Base-by-base conservation (phyloP, 2,888 invertebrate genomes). In the Leptopilina syphax region DNA sequence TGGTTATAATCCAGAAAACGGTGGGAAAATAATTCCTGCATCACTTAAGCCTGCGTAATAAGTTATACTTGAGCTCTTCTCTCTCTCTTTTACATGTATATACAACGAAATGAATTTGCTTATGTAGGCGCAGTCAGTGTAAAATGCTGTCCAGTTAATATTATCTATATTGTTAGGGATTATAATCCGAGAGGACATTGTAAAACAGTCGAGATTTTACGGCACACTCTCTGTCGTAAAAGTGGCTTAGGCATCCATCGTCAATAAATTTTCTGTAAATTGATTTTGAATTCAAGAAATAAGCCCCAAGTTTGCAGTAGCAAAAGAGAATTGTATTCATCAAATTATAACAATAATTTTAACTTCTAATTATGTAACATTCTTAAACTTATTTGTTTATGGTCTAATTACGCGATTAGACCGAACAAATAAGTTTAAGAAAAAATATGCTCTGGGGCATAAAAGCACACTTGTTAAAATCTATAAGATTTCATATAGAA, bases 11-110 rank as follows among this genome's bases (percentile, higher is more conserved):
- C 85, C 86, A 76, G 73, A 83, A 80, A 82, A 84, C 86, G 79
- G 82, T 84, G 85, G 86, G 83, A 87, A 89, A 88, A 89, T 88
- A 88, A 89, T 88, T 88, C 87, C 85, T 81, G 86, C 83, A 84
- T 87, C 83, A 85, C 85, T 80, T 88, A 88, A 89, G 88, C 88
- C 88, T 73, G 73, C 57, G 73, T 73, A 73, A 73, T 73, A 73
- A 73, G 73, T 73, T 73, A 73, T 57, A 13, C 57, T 57, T 73
- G 73, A 73, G 73, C 73, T 57, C 73, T 18, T 70, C 54, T 34
- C 63, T 50, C 50, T 50, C 12, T 50, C 50, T 18, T 18, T 18
- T 18, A 18, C 18, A 18, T 18, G 18, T 18, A 18, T 18, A 18
- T 18, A 18, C 34, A 57, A 73, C 57, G 34, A 73, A 73, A 73